Evolutionary conservation across 2,113 vertebrate species (phyloP), one percentile per base, ranked within the genome.

Genomic region (Microcebus ravelobensis): DNA sequence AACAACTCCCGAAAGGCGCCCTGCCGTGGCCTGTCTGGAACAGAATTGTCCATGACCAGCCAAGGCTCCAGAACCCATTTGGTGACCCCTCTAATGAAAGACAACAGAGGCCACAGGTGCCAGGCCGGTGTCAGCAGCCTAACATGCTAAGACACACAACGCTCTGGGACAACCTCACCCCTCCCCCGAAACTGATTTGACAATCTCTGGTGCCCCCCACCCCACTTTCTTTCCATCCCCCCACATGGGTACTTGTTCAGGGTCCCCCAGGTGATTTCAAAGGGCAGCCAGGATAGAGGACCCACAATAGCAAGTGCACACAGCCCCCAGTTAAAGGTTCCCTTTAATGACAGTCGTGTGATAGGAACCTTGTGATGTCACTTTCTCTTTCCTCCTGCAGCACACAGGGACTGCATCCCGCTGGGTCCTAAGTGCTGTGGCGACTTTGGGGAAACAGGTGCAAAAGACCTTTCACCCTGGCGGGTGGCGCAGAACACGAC

Each of bases 151-250:
- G 45, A 36, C 14, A 15, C 36, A 70, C 2, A 2, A 3, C 0
- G 2, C 27, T 34, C 31, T 55, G 1, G 20, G 65, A 45, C 23
- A 8, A 8, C 25, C 34, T 2, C 10, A 29, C 29, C 17, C 27
- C 5, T 14, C 18, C 5, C 0, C 0, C 0, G 36, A 15, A 1
- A 2, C 8, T 11, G 31, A 23, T n/a, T 27, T n/a, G 4, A 8
- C 61, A 71, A 29, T 81, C 21, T 34, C 7, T 8, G 8, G 3
- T 1, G 11, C 27, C 36, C 36, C 17, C 48, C 1, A 1, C 27
- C 76, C 12, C 3, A 0, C 27, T 74, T 13, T 0, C 0, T 1
- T 11, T 12, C 18, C n/a, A n/a, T 7, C 31, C 50, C 17, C 2
- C 39, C 57, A n/a, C 21, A 11, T 2, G 27, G 14, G 10, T 4